phyloP scores from a whole-genome alignment of 2,888 invertebrate species.

The Yponomeuta cagnagella region DNA sequence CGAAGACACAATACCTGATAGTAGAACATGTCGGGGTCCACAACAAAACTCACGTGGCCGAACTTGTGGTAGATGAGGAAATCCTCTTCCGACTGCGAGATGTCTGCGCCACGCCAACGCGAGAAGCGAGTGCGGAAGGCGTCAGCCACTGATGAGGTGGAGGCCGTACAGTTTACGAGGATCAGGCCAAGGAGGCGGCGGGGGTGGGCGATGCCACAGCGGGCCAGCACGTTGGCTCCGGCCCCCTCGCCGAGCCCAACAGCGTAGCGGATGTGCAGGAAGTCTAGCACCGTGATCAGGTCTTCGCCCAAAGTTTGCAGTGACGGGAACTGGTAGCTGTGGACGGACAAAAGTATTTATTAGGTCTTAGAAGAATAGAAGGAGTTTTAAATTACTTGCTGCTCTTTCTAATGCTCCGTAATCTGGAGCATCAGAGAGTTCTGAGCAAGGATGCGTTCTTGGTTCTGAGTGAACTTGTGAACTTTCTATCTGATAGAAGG shows the following conservation, averaged over 20 bases:
- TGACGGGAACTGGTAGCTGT: conserved; percentile 86
- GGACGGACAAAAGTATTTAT: conserved; percentile 15
- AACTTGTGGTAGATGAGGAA: conserved; percentile 93
- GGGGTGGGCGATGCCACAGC: conserved; percentile 89
- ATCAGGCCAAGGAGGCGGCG: conserved; percentile 86
- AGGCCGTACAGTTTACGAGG: conserved; percentile 91
- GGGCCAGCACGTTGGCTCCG: conserved; percentile 89
- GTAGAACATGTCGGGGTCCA: conserved; percentile 51
- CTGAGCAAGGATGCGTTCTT: too few species aligned
- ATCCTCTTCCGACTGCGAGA: conserved; percentile 91
- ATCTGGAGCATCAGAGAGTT: too few species aligned
- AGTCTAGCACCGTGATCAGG: conserved; percentile 86
- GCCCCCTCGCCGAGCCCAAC: conserved; percentile 92
- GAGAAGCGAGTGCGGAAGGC: conserved; percentile 91
- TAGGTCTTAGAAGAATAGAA: neutral
- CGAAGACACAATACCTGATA: conserved; percentile 54
- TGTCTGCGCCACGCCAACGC: conserved; percentile 88
- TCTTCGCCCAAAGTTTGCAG: conserved; percentile 89
- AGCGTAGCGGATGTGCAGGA: conserved; percentile 87
- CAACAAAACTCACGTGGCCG: conserved; percentile 85
- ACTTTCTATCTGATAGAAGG: too few species aligned
- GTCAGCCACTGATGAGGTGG: conserved; percentile 89
- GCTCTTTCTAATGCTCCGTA: too few species aligned
- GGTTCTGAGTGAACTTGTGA: too few species aligned
- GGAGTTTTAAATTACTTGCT: too few species aligned